These are phyloP conservation scores for Nothocercus julius DNA, from an alignment of 2,113 vertebrate genomes.

Conservation along the genomic window DNA sequence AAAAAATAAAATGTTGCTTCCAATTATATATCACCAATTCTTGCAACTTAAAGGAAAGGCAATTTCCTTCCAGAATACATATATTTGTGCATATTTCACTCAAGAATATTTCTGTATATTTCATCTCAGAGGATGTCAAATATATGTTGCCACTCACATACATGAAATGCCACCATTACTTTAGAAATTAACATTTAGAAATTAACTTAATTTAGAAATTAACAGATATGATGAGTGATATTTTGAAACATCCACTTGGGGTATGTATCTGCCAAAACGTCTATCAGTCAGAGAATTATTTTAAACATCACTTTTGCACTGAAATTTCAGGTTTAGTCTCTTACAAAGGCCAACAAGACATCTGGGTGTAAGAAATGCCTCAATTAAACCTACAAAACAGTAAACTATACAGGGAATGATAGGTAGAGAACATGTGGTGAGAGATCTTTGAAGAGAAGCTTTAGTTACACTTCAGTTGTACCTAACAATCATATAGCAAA, in stretches of 20 bases:
- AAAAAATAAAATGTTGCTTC: neutral
- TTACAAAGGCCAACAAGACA: constrained; percentile 43
- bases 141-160: neutral
- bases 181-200: neutral
- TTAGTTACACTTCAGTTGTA: constrained; percentile 70
- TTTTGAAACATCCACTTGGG: neutral
- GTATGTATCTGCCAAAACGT: neutral
- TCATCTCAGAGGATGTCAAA: neutral
- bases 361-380: constrained; percentile 65
- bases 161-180: neutral
- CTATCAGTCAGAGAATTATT: neutral
- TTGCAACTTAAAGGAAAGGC: neutral
- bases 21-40: neutral
- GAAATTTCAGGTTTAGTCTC: neutral
- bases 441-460: constrained; percentile 65
- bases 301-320: neutral
- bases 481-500: constrained; percentile 69
- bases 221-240: neutral
- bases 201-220: neutral
- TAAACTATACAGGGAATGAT: constrained; percentile 65
- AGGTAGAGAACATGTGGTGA: constrained; percentile 62
- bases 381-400: constrained; percentile 51
- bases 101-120: neutral
- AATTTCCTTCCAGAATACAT: neutral
- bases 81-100: neutral